Base-by-base conservation (phyloP, 2,113 vertebrate species). In the Chloroceryle aenea region DNA sequence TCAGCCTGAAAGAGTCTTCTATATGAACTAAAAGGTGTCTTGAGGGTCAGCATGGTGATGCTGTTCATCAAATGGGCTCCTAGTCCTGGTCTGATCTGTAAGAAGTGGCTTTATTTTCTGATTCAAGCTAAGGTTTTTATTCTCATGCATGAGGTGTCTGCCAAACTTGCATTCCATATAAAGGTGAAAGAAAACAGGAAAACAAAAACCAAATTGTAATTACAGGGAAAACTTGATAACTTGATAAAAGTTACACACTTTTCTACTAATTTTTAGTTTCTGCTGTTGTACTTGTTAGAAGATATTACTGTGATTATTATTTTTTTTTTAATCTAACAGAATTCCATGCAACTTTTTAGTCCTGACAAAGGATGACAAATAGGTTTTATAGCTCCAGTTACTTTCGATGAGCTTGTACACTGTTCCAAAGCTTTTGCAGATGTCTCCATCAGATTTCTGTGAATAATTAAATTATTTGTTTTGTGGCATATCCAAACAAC, bases 391-490 rank as follows among this genome's bases (percentile, higher is more conserved):
- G 14, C 68, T 84, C 43, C 1, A 9, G 29, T 92, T 56, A 72
- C 38, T 92, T 88, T 86, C 43, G 47, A 84, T 88, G 79, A 74
- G 29, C 7, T 88, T 67, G 7, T 55, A 80, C 19, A 9, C 12
- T 29, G 23, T 77, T 96, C 21, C 34, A 86, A 76, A 94, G 27
- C n/a, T 92, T 95, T 92, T 88, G 63, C 79, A 95, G 58, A 81
- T 84, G 68, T 86, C 56, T 87, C 20, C 22, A 48, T 71, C 48
- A 63, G 26, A 50, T 17, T 32, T 63, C 17, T 81, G 25, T 48
- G 61, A 86, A 84, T 84, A 94, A 92, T 64, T 93, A 45, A 17
- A 72, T 94, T 83, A 5, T 94, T 85, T 74, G 26, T 73, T 90
- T 86, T 2, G 1, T 67, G 34, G 10, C 22, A 90, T 67, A 66